Evolutionary conservation across 2,797 vertebrate genomes (phyloP).

Genomic region (Poecilia wingei): DNA sequence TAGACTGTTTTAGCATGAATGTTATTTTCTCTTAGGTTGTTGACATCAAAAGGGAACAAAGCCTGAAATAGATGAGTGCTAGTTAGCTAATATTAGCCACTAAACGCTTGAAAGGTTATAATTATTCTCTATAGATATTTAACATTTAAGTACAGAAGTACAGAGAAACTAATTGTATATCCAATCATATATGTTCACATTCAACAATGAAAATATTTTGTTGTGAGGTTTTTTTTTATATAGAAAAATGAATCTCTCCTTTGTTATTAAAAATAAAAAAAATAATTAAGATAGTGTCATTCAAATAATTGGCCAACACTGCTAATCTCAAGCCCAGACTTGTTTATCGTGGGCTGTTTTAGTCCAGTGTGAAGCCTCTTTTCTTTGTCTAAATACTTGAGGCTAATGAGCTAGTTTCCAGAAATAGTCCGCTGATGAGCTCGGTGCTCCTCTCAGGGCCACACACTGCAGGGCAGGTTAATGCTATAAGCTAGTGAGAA

Average conservation of each 20-base stretch:
- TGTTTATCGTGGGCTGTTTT: conserved; percentile 37
- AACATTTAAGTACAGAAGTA: too few species aligned
- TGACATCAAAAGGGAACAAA: background rate
- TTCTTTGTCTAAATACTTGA: conserved; percentile 70
- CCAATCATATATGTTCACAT: background rate
- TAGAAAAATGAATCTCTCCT: background rate
- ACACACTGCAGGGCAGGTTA: conserved; percentile 51
- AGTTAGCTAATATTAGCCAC: background rate
- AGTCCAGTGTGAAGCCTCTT: conserved; percentile 51
- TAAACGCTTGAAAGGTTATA: background rate
- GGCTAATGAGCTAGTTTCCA: conserved; percentile 70
- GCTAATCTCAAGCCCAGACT: conserved; percentile 8
- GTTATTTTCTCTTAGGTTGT: background rate
- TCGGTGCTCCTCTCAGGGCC: conserved; percentile 34
- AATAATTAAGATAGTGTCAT: background rate
- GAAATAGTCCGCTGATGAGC: conserved; percentile 76
- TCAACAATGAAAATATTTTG: background rate
- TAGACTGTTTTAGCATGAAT: background rate
- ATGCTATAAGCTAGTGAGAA: conserved; percentile 55
- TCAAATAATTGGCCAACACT: conserved; percentile 7
- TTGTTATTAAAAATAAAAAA: background rate
- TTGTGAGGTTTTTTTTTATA: background rate
- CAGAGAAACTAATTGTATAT: background rate
- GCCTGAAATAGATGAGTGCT: background rate
- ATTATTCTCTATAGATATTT: background rate